phyloP scores from a whole-genome alignment of 2,797 vertebrate genomes.

The Alexandromys oeconomus region DNA sequence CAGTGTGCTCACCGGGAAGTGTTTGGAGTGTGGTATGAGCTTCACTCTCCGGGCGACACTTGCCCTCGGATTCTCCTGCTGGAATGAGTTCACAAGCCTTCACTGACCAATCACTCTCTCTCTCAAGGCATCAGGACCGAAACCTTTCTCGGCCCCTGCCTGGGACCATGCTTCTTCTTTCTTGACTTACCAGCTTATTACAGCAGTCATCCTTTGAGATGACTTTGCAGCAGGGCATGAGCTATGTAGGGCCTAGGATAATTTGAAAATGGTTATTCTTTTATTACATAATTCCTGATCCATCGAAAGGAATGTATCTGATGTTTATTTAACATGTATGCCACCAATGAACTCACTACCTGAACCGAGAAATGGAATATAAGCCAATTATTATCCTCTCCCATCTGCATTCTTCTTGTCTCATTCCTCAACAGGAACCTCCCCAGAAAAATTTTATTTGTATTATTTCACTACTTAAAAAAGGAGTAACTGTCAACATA shows the following conservation, averaged over 20 bases:
- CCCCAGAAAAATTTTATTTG: not conserved
- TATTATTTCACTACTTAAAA: not conserved
- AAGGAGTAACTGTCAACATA: not conserved
- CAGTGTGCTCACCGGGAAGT: not conserved
- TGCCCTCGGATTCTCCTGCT: not conserved
- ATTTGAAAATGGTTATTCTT: slow-evolving; percentile 16
- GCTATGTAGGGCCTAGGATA: not conserved
- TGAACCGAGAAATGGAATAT: not conserved
- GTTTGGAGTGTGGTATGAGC: not conserved
- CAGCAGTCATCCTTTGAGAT: not conserved
- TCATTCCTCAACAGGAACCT: not conserved
- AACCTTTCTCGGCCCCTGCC: not conserved
- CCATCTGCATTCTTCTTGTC: not conserved
- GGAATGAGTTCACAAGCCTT: not conserved
- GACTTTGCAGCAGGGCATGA: not conserved
- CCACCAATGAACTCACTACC: slow-evolving; percentile 5
- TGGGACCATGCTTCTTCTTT: not conserved
- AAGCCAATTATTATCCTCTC: not conserved
- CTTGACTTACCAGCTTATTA: not conserved
- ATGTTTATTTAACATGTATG: not conserved
- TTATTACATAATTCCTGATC: slow-evolving; percentile 1
- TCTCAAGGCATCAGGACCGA: not conserved
- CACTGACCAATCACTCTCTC: not conserved
- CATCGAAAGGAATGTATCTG: not conserved
- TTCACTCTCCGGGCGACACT: not conserved